Base-by-base conservation (phyloP, 2,113 vertebrate genomes). In the Pseudonaja textilis region DNA sequence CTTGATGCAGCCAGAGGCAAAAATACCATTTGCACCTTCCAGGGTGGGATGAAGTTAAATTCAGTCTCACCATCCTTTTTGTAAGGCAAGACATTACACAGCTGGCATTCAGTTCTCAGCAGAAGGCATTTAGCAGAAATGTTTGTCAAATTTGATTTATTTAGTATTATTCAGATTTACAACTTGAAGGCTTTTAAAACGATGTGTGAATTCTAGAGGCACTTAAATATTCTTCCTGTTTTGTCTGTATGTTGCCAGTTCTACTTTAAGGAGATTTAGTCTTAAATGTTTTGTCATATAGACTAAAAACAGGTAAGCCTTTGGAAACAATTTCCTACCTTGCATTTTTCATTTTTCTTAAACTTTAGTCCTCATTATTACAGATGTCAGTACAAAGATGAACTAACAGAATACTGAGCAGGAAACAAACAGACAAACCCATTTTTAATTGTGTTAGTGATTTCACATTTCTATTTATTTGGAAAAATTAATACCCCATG, bases 21-120 rank as follows among this genome's bases (percentile, higher is more conserved):
- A 96, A 97, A 96, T 61, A 94, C 87, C 93, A 96, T 97, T 96
- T 97, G 95, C 96, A 97, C 96, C 94, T 97, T 96, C 94, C 94
- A 96, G 95, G 95, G 95, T 95, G 90, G 95, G 92, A 95, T 96
- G 92, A 97, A 96, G 91, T 96, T 97, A 97, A 97, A 95, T 93
- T 88, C 93, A 89, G 89, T 93, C 88, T 1, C 16, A 91, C 96
- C 96, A 95, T 94, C 92, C 57, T 57, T 52, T 95, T 96, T 89
- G 57, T 94, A 95, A 91, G 94, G 90, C 87, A 95, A 94, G 95
- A 94, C 93, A 96, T 95, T 95, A 96, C 95, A 96, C 95, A 96
- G 96, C 96, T 97, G 95, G 96, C 93, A 94, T 93, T 96, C 92
- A 95, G 91, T 94, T 93, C 95, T 95, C 91, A 96, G 93, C 96